phyloP scores from a whole-genome alignment of 2,888 invertebrate genomes.

The Drosophila percnosoma region DNA sequence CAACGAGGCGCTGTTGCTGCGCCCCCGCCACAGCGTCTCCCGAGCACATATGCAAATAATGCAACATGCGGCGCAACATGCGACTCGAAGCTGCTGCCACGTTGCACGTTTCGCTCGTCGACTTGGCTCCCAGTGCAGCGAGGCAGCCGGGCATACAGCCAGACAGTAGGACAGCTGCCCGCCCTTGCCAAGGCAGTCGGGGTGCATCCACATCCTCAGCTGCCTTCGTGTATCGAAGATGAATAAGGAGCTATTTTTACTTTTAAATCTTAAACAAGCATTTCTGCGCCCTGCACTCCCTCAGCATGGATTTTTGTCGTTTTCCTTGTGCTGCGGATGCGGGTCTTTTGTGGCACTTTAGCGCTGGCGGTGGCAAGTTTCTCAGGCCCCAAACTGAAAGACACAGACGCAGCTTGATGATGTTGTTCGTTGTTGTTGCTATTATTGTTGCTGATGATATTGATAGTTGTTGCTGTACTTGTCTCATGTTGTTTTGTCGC shows the following conservation, averaged over 20 bases:
- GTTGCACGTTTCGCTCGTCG: slow-evolving; percentile 43
- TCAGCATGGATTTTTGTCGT: slow-evolving; percentile 42
- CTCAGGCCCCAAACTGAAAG: slow-evolving; percentile 47
- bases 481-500: slow-evolving; percentile 49
- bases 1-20: slow-evolving; percentile 35
- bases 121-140: slow-evolving; percentile 14
- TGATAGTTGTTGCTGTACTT: slow-evolving; percentile 31
- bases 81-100: slow-evolving; percentile 40
- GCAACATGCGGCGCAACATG: slow-evolving; percentile 69
- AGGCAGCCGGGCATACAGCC: slow-evolving; percentile 9
- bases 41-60: slow-evolving; percentile 71
- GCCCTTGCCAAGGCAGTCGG: slow-evolving; percentile 18
- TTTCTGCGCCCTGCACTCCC: slow-evolving; percentile 20
- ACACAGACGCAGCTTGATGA: slow-evolving; percentile 59
- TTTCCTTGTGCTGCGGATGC: slow-evolving; percentile 47
- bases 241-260: slow-evolving; percentile 84
- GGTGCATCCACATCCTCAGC: slow-evolving; percentile 59
- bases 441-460: slow-evolving; percentile 1
- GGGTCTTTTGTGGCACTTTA: slow-evolving; percentile 59
- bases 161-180: slow-evolving; percentile 15
- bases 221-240: slow-evolving; percentile 78
- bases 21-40: slow-evolving; percentile 19
- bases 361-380: slow-evolving; percentile 58
- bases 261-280: slow-evolving; percentile 77
- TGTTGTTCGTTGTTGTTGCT: slow-evolving; percentile 49